A percentile compares a stretch with the other conserved stretches of the same genome.
Conservation (phyloP, 2,113 vertebrate genomes). For the Larimichthys crocea region DNA sequence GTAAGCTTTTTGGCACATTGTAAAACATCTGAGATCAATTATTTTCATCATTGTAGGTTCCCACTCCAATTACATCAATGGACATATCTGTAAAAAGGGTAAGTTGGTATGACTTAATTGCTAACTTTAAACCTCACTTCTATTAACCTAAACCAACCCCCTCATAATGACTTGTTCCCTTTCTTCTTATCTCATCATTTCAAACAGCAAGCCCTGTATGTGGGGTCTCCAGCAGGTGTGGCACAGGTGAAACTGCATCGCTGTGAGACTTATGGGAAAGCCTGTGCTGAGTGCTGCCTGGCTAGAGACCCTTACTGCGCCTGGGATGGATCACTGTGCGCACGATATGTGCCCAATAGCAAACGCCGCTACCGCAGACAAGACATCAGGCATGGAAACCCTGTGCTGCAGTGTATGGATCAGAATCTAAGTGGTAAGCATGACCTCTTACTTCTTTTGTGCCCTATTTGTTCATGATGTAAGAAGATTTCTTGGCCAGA, state of each 20-base stretch:
- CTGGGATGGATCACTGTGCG: constrained; percentile 91
- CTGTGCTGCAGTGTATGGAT: constrained; percentile 90
- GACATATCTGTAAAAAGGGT: constrained; percentile 97
- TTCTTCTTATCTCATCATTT: constrained; percentile 1
- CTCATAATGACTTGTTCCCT: background rate
- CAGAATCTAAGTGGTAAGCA: constrained; percentile 89
- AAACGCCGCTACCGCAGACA: constrained; percentile 91
- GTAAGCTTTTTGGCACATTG: background rate
- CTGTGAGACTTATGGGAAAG: constrained; percentile 91
- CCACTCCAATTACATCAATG: constrained; percentile 91
- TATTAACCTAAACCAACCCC: background rate
- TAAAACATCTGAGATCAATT: background rate
- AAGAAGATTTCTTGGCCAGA: background rate
- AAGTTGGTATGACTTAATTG: constrained; percentile 45
- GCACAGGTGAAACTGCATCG: constrained; percentile 90
- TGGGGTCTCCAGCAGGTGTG: constrained; percentile 89
- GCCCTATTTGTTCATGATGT: background rate
- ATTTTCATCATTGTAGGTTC: constrained; percentile 78
- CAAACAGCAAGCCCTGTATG: constrained; percentile 89
- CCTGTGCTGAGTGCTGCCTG: constrained; percentile 95
- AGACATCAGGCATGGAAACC: constrained; percentile 87
- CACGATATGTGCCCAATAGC: constrained; percentile 81
- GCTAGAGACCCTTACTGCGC: constrained; percentile 95
- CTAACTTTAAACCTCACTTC: background rate
- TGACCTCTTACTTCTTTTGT: background rate